A percentile compares a stretch with the other conserved stretches of the same genome.
These are phyloP conservation scores for Orientallactaga bullata DNA, from an alignment of 2,113 vertebrate genomes.

Conservation along the genomic window DNA sequence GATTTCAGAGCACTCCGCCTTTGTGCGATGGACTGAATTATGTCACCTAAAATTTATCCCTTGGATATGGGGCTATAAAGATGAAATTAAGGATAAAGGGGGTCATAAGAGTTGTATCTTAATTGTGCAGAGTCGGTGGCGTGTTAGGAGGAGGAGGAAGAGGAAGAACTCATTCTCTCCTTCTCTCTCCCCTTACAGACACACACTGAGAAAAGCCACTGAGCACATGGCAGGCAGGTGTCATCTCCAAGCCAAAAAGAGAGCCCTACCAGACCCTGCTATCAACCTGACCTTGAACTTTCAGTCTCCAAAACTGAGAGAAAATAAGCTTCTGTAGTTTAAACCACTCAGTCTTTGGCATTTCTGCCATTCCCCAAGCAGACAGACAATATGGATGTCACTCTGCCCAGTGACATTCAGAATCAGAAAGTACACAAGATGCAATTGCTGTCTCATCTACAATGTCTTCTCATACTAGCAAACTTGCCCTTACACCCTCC, in stretches of 20 bases:
- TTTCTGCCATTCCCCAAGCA: not conserved
- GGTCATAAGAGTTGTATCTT: not conserved
- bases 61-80: not conserved
- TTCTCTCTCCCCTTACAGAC: not conserved
- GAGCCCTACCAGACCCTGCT: not conserved
- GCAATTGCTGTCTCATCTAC: not conserved
- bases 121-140: not conserved
- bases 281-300: not conserved
- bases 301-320: not conserved
- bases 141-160: not conserved
- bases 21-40: not conserved
- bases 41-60: not conserved
- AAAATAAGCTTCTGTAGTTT: conserved; percentile 32
- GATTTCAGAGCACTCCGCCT: not conserved
- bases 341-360: not conserved
- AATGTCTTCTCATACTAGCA: conserved; percentile 24
- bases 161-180: not conserved
- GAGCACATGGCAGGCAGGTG: not conserved
- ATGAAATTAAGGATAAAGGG: not conserved
- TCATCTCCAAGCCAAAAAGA: not conserved
- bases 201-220: not conserved
- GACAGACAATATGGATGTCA: not conserved
- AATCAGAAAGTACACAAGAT: conserved; percentile 11
- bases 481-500: not conserved
- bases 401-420: not conserved